phyloP scores from a whole-genome alignment of 2,797 vertebrate species.

The Phrynocephalus vlangalii region DNA sequence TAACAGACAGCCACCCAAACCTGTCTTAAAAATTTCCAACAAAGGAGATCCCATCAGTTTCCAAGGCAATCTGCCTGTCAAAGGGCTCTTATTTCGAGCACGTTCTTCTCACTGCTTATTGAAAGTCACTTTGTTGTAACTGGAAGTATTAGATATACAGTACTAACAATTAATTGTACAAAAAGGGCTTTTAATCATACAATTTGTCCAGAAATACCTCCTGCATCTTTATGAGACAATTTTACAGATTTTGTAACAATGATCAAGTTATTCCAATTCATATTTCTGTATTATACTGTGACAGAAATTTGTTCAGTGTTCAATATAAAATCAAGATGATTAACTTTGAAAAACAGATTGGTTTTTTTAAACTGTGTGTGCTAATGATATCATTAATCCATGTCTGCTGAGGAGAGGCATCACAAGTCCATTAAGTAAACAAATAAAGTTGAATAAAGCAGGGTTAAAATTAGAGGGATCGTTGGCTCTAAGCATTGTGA shows the following conservation, averaged over 20 bases:
- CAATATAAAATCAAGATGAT: slow-evolving; percentile 68
- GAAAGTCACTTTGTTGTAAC: no score
- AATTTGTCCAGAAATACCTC: slow-evolving; percentile 59
- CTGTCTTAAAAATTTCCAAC: neutral
- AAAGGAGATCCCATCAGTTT: no score
- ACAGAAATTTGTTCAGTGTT: slow-evolving; percentile 69
- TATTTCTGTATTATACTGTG: slow-evolving; percentile 60
- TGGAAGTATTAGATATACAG: no score
- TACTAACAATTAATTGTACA: slow-evolving; percentile 59
- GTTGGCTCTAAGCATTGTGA: slow-evolving; percentile 59
- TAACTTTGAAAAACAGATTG: slow-evolving; percentile 76
- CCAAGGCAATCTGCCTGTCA: no score
- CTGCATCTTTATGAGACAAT: slow-evolving; percentile 51
- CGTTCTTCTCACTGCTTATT: no score
- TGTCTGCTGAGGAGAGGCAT: slow-evolving; percentile 78
- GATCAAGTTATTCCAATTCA: slow-evolving; percentile 59
- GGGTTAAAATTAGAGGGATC: neutral
- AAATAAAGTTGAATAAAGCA: slow-evolving; percentile 79
- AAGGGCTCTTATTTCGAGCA: no score
- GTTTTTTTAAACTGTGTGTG: slow-evolving; percentile 67
- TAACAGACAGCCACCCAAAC: no score
- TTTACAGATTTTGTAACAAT: slow-evolving; percentile 60
- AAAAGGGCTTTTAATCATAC: slow-evolving; percentile 60
- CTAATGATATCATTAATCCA: slow-evolving; percentile 79
- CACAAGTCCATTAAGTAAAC: slow-evolving; percentile 82